Base-by-base conservation (phyloP, 2,113 vertebrate genomes). In the Cathartes aura region DNA sequence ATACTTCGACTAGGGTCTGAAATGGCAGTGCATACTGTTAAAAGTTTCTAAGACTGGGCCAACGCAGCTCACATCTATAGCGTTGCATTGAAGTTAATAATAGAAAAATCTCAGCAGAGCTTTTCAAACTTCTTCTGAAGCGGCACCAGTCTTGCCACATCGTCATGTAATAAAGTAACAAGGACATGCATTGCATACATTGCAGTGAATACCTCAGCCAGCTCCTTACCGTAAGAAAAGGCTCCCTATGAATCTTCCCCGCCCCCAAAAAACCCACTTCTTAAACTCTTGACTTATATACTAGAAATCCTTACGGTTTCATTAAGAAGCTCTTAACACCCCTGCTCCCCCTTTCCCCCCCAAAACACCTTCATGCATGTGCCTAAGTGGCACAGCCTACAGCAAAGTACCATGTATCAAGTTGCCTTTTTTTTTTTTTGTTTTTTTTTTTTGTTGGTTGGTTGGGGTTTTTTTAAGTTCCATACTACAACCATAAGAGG, bases 21-120 rank as follows among this genome's bases (percentile, higher is more conserved):
- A 64, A 58, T 12, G 40, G 62, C 26, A 84, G 30, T 4, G 6
- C 14, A 16, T 1, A 0, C 29, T 2, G 19, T 9, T 52, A 58
- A n/a, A 85, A 58, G 71, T 67, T 82, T 48, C 40, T 43, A 66
- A 58, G 55, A 8, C 4, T 2, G 29, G 38, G 50, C 12, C 42
- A 47, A 34, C 0, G 1, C 30, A 3, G 42, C 38, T 66, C 38
- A 5, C 20, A 10, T 5, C 42, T 12, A 27, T 12, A 23, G 76
- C 0, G 0, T 1, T 15, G 47, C 4, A 1, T 3, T 67, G 30
- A 43, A 30, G 48, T 45, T 55, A 70, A 11, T 6, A 56, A 70
- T 0, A 83, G 76, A 71, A 84, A 53, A 34, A 32, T 15, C 93
- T 87, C 91, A 85, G 64, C 76, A 89, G 43, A 48, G 53, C 34